Percentiles rank a stretch among this genome's conserved stretches.
These are phyloP conservation scores for Arothron firmamentum DNA, from an alignment of 2,113 vertebrate genomes.

Conservation along the genomic window DNA sequence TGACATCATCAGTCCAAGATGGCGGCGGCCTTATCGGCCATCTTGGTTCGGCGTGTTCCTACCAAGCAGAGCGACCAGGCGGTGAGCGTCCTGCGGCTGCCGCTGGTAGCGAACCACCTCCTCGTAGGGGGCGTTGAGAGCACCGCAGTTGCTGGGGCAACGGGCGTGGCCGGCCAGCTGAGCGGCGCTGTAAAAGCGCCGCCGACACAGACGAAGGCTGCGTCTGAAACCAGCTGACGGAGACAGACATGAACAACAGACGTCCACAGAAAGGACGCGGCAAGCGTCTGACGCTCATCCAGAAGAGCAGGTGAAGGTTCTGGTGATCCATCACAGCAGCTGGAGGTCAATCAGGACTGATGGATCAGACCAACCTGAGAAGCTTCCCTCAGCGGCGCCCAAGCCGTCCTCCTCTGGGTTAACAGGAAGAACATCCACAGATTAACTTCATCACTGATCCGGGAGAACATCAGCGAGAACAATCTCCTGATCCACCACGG, in stretches of 20 bases:
- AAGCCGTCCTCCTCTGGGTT: constrained; percentile 85
- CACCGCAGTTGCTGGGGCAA: constrained; percentile 68
- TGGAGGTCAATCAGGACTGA: too few species aligned
- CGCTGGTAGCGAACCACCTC: constrained; percentile 90
- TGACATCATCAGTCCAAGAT: not conserved
- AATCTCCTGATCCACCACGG: too few species aligned
- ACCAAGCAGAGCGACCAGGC: constrained; percentile 87
- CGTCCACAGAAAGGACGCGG: too few species aligned
- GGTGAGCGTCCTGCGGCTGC: constrained; percentile 72
- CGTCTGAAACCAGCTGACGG: constrained; percentile 86
- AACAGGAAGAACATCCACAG: not conserved
- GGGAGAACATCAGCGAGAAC: not conserved
- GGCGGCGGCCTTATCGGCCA: not conserved
- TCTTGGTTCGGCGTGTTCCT: not conserved
- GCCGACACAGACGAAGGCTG: constrained; percentile 88
- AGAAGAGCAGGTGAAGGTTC: not conserved
- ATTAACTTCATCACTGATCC: not conserved
- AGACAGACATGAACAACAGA: not conserved
- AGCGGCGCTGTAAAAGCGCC: constrained; percentile 59
- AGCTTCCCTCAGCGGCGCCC: constrained; percentile 77
- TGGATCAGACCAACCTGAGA: constrained; percentile 82
- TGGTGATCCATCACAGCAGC: too few species aligned
- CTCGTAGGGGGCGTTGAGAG: constrained; percentile 79
- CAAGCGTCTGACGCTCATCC: not conserved
- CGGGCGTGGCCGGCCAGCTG: constrained; percentile 59